A percentile compares a stretch with the other conserved stretches of the same genome.
These are phyloP conservation scores for Phoxinus dragarum DNA, from an alignment of 2,797 vertebrate species.

Conservation along the genomic window DNA sequence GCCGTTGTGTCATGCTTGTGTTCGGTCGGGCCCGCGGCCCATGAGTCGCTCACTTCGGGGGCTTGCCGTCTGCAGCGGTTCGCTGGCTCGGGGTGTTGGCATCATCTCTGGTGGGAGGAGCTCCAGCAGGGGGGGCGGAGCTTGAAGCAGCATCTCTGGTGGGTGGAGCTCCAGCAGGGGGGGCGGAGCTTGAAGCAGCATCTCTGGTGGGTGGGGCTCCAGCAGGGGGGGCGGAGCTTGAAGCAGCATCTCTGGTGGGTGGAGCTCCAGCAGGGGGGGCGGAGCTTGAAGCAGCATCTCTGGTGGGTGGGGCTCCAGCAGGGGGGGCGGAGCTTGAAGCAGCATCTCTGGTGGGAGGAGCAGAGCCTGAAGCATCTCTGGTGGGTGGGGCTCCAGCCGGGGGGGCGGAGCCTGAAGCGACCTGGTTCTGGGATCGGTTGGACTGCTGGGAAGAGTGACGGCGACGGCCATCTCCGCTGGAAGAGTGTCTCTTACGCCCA, in stretches of 20 bases:
- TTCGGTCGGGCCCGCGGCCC: slow-evolving; percentile 28
- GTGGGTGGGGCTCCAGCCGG: slow-evolving; percentile 64
- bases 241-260: slow-evolving; percentile 78
- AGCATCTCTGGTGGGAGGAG: slow-evolving; percentile 69
- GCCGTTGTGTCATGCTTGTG: slow-evolving; percentile 56
- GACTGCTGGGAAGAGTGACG: slow-evolving; percentile 89
- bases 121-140: slow-evolving; percentile 63
- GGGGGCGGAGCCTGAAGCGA: slow-evolving; percentile 69
- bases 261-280: slow-evolving; percentile 64
- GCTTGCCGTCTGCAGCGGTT: slow-evolving; percentile 72
- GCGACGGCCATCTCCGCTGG: slow-evolving; percentile 87
- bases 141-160: slow-evolving; percentile 71
- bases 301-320: slow-evolving; percentile 67
- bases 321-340: slow-evolving; percentile 70
- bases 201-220: slow-evolving; percentile 68
- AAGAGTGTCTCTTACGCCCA: slow-evolving; percentile 86
- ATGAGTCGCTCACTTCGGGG: background rate
- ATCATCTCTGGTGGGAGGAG: slow-evolving; percentile 80
- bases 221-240: slow-evolving; percentile 60
- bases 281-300: slow-evolving; percentile 71
- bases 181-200: slow-evolving; percentile 64
- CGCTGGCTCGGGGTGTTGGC: slow-evolving; percentile 85
- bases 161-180: too few relatives aligned
- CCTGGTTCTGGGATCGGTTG: slow-evolving; percentile 79
- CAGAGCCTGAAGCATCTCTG: slow-evolving; percentile 76